Conservation (phyloP, 2,113 vertebrate genomes). For the Siniperca knerii region DNA sequence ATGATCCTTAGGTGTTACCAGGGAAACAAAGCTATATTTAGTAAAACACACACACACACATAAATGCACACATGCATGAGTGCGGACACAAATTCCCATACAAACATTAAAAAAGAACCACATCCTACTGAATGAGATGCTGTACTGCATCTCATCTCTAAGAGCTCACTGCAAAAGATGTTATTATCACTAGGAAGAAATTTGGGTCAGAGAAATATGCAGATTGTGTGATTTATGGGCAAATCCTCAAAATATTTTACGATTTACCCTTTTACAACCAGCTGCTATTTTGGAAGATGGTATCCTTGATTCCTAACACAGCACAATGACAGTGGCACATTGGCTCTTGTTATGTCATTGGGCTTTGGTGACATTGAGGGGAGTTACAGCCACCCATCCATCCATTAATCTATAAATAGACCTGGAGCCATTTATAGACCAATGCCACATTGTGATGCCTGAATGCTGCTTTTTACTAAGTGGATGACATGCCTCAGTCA, state of each 20-base stretch:
- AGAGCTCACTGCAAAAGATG: background rate
- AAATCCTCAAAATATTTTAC: conserved; percentile 14
- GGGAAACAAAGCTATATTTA: conserved; percentile 78
- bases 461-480: conserved; percentile 23
- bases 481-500: conserved; percentile 45
- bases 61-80: conserved; percentile 32
- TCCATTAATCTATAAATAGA: conserved; percentile 75
- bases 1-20: conserved; percentile 73
- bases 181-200: background rate
- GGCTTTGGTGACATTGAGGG: conserved; percentile 64
- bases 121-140: conserved; percentile 14
- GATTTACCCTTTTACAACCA: conserved; percentile 8
- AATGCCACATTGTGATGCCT: conserved; percentile 52
- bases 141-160: background rate
- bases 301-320: conserved; percentile 7
- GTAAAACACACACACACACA: conserved; percentile 56
- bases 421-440: conserved; percentile 71
- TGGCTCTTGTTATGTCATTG: conserved; percentile 54
- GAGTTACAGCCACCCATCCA: conserved; percentile 54
- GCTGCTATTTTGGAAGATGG: background rate
- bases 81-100: conserved; percentile 52
- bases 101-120: conserved; percentile 28
- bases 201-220: conserved; percentile 11
- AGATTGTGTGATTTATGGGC: background rate
- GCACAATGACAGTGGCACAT: conserved; percentile 10